Percentiles rank a stretch among this genome's conserved stretches.
Evolutionary conservation across 2,888 invertebrate species (phyloP).

Genomic region (Drosophila falleni): DNA sequence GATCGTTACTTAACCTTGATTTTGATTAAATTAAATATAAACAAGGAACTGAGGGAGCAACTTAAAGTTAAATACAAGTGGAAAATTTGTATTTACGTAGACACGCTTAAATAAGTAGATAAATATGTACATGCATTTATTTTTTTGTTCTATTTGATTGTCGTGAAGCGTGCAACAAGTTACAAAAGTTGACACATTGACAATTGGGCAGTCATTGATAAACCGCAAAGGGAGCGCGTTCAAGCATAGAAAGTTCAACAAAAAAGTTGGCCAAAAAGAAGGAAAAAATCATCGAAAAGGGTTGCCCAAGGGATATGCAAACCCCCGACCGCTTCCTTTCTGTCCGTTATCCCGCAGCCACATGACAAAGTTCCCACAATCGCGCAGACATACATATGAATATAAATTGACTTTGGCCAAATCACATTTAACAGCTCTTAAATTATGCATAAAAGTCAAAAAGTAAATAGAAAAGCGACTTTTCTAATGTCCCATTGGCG

Average conservation of each 20-base stretch:
- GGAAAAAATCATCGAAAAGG: conserved; percentile 27
- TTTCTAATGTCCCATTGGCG: conserved; percentile 17
- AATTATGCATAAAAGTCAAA: conserved; percentile 71
- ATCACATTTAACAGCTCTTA: conserved; percentile 58
- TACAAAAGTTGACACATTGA: conserved; percentile 21
- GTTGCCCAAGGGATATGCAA: conserved; percentile 30
- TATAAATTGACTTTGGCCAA: conserved; percentile 62
- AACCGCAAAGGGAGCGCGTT: conserved; percentile 53
- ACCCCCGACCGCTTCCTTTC: not conserved
- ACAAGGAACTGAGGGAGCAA: conserved; percentile 1
- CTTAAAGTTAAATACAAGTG: not conserved
- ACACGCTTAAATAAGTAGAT: not conserved
- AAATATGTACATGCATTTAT: no score
- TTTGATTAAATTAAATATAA: conserved; percentile 68
- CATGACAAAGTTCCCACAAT: conserved; percentile 67
- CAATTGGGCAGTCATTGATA: conserved; percentile 42
- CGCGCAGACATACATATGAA: conserved; percentile 54
- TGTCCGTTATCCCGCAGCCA: conserved; percentile 24
- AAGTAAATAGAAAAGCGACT: conserved; percentile 55
- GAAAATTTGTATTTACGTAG: not conserved
- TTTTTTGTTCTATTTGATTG: conserved; percentile 3
- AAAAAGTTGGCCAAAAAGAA: conserved; percentile 17
- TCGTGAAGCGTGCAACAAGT: conserved; percentile 44
- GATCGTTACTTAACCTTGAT: conserved; percentile 67
- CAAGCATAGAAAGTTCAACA: conserved; percentile 37